Percentiles rank a stretch among this genome's conserved stretches.
Conservation (phyloP, 2,888 invertebrate genomes). For the Elegia similella region DNA sequence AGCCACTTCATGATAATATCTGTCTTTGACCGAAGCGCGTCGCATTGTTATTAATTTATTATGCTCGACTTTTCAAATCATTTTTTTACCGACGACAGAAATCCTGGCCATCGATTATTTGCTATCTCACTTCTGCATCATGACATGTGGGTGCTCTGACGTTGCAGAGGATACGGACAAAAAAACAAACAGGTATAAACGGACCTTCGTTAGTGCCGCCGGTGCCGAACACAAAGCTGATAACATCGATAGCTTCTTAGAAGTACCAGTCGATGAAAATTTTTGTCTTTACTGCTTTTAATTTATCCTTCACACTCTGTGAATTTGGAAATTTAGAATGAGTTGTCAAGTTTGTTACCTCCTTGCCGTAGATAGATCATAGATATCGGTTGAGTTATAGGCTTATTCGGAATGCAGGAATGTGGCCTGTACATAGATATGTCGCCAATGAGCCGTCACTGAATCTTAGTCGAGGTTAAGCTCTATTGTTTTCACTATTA, state of each 20-base stretch:
- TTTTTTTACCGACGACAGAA: conserved; percentile 29
- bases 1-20: conserved; percentile 1
- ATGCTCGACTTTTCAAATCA: not conserved
- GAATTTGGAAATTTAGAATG: conserved; percentile 54
- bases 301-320: conserved; percentile 73
- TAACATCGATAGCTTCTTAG: conserved; percentile 73
- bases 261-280: conserved; percentile 61
- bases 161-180: conserved; percentile 45
- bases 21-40: conserved; percentile 2
- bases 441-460: conserved; percentile 62
- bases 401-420: conserved; percentile 64
- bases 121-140: conserved; percentile 60
- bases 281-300: conserved; percentile 60
- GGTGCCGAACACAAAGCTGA: conserved; percentile 66
- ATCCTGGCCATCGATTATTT: conserved; percentile 71
- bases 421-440: conserved; percentile 52
- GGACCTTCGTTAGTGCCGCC: conserved; percentile 62
- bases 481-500: not conserved
- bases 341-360: conserved; percentile 63
- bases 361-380: conserved; percentile 55
- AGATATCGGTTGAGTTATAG: conserved; percentile 58
- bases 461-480: conserved; percentile 32
- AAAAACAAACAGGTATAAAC: conserved; percentile 68
- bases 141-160: conserved; percentile 54
- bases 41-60: conserved; percentile 8